Conservation (phyloP, 2,113 vertebrate genomes). For the Eolophus roseicapilla region DNA sequence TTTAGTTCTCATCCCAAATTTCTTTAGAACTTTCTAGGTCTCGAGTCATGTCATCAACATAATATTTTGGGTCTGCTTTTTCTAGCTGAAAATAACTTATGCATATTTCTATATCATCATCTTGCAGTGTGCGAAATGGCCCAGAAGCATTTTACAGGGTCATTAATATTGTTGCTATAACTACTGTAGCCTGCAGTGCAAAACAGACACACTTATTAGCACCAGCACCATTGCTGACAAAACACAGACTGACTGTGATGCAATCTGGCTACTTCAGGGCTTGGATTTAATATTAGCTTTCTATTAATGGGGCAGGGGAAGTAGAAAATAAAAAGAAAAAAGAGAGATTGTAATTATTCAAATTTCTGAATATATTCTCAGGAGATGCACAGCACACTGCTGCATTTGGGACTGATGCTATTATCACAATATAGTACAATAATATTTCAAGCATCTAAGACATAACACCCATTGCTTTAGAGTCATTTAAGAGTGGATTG, state of each 20-base stretch:
- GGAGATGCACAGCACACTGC: neutral
- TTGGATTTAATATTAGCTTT: slow-evolving; percentile 5
- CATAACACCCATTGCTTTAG: neutral
- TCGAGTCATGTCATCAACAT: neutral
- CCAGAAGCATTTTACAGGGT: neutral
- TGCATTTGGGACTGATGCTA: neutral
- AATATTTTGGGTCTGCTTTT: neutral
- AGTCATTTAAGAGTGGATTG: neutral
- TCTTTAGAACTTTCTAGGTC: neutral
- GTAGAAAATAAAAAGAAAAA: no score
- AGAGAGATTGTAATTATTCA: neutral
- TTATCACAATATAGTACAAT: neutral
- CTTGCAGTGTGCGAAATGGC: neutral
- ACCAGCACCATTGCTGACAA: neutral
- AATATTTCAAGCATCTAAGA: neutral
- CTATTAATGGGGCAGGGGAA: neutral
- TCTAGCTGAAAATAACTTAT: neutral
- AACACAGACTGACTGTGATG: neutral
- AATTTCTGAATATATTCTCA: neutral
- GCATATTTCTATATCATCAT: neutral
- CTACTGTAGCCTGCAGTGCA: neutral
- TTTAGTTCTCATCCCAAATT: neutral
- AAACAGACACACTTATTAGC: neutral
- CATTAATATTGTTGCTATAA: slow-evolving; percentile 14
- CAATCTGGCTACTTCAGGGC: neutral